phyloP scores from a whole-genome alignment of 2,888 invertebrate species.

The Acrobasis suavella region DNA sequence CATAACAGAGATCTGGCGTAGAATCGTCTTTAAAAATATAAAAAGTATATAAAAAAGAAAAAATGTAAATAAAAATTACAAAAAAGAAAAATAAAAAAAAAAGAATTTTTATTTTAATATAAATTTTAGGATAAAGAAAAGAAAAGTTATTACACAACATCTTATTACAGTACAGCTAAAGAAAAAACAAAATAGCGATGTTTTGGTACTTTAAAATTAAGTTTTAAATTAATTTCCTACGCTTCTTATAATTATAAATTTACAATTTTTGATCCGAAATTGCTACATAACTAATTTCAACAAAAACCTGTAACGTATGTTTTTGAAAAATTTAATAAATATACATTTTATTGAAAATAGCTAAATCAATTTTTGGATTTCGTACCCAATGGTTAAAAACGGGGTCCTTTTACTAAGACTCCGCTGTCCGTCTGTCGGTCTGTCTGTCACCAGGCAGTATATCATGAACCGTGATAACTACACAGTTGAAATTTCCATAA shows the following conservation, averaged over 20 bases:
- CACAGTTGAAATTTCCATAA: too few relatives aligned
- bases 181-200: constrained; percentile 33
- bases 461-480: too few relatives aligned
- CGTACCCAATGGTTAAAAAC: too few relatives aligned
- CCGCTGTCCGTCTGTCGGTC: too few relatives aligned
- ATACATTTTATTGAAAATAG: not conserved
- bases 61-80: not conserved
- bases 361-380: too few relatives aligned
- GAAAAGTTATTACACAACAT: constrained; percentile 32
- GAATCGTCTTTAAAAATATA: not conserved
- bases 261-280: constrained; percentile 19
- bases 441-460: too few relatives aligned
- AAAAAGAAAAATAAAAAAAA: not conserved
- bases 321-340: constrained; percentile 15
- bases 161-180: not conserved
- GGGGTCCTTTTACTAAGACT: too few relatives aligned
- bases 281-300: constrained; percentile 35
- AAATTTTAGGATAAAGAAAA: too few relatives aligned
- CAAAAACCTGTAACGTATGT: constrained; percentile 56
- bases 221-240: constrained; percentile 22
- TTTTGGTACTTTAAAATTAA: constrained; percentile 18
- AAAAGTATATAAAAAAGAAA: not conserved
- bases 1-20: too few relatives aligned
- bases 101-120: too few relatives aligned
- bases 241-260: constrained; percentile 18